Conservation (phyloP, 2,113 vertebrate species). For the Vidua macroura region DNA sequence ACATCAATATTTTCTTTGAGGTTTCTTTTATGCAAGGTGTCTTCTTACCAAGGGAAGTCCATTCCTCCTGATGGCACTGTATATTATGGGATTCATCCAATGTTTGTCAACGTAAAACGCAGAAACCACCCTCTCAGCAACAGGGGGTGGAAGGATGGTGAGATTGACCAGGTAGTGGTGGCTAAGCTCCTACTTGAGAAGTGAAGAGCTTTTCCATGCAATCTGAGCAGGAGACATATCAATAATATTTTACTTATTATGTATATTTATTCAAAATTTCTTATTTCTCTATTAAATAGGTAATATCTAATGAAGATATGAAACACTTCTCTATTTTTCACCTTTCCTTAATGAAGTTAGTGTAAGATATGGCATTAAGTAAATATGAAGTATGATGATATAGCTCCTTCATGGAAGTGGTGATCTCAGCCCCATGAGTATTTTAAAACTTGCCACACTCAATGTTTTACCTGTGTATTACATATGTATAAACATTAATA, state of each 20-base stretch:
- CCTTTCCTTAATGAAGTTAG: not conserved
- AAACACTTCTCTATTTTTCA: not conserved
- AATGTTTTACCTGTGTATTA: not conserved
- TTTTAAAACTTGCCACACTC: not conserved
- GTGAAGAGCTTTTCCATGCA: not conserved
- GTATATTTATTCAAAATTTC: not conserved
- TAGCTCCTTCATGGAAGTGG: not conserved
- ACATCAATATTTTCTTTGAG: not conserved
- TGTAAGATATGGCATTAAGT: not conserved
- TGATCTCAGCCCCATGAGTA: not conserved
- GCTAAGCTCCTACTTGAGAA: not conserved
- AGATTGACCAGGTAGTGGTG: not conserved
- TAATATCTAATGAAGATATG: not conserved
- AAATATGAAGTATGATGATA: not conserved
- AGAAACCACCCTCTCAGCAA: not conserved
- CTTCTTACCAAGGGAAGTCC: not conserved
- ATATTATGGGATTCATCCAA: not conserved
- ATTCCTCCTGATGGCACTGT: not conserved
- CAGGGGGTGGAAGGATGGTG: not conserved
- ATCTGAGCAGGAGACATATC: not conserved
- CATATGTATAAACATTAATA: not conserved
- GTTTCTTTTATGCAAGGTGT: not conserved
- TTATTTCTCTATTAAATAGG: not conserved
- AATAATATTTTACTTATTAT: not conserved
- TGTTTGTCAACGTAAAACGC: not conserved